Evolutionary conservation across 1,140 invertebrate genomes (phyloP).

Genomic region (Luehdorfia chinensis): DNA sequence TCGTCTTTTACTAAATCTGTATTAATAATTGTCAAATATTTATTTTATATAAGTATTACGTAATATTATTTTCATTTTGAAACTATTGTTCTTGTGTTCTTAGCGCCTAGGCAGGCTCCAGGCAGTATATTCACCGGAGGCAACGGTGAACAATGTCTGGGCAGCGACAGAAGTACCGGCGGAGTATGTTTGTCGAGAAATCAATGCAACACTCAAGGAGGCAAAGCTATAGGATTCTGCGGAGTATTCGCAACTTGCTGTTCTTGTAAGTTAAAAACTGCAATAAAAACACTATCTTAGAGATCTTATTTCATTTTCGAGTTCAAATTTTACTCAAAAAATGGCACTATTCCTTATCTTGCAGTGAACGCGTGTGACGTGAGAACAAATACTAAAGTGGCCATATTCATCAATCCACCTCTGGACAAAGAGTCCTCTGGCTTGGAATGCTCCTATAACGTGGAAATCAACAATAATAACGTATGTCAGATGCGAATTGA

Average conservation of each 20-base stretch:
- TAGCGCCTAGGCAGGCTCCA: conserved; percentile 49
- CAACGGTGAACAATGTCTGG: conserved; percentile 60
- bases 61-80: no score
- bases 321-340: conserved; percentile 5
- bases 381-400: conserved; percentile 68
- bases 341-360: conserved; percentile 28
- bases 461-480: conserved; percentile 73
- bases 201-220: conserved; percentile 69
- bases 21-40: no score
- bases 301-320: not conserved
- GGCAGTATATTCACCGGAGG: conserved; percentile 62
- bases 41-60: no score
- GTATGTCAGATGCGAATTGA: conserved; percentile 85
- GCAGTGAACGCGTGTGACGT: conserved; percentile 69
- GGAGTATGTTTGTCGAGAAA: conserved; percentile 66
- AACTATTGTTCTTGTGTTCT: conserved; percentile 6
- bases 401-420: conserved; percentile 70
- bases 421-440: conserved; percentile 59
- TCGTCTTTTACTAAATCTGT: not conserved
- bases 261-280: conserved; percentile 49
- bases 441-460: conserved; percentile 71
- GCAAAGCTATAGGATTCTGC: conserved; percentile 69
- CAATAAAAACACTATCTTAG: no score
- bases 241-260: conserved; percentile 72
- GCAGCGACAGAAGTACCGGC: conserved; percentile 51